These are phyloP conservation scores for Cryptocheilus praepositus DNA, from an alignment of 2,888 invertebrate species.

Conservation along the genomic window DNA sequence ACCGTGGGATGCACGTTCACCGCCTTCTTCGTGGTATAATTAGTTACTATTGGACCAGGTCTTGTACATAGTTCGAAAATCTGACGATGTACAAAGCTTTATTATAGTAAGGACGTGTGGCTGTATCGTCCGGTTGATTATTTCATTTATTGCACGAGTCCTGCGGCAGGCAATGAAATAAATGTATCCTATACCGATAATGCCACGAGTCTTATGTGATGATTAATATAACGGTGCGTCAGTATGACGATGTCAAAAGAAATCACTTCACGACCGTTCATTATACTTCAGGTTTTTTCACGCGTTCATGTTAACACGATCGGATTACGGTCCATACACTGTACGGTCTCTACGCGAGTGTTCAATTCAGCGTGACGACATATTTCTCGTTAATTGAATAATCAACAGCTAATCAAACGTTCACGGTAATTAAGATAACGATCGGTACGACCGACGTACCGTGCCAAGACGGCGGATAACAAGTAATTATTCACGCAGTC, in stretches of 20 bases:
- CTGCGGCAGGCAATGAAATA: too few relatives aligned
- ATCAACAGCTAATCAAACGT: slow-evolving; percentile 52
- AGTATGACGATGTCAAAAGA: too few relatives aligned
- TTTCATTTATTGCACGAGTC: too few relatives aligned
- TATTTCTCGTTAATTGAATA: slow-evolving; percentile 56
- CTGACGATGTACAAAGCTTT: too few relatives aligned
- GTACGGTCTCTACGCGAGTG: slow-evolving; percentile 4
- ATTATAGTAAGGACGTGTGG: too few relatives aligned
- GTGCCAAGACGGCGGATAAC: slow-evolving; percentile 40
- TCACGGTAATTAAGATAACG: slow-evolving; percentile 48
- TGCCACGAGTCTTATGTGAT: too few relatives aligned
- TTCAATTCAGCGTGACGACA: slow-evolving; percentile 53
- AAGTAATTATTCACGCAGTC: slow-evolving; percentile 49
- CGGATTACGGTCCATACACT: not conserved
- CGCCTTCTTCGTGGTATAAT: slow-evolving; percentile 60
- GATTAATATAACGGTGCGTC: too few relatives aligned
- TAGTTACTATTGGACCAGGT: slow-evolving; percentile 50
- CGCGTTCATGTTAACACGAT: not conserved
- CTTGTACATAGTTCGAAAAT: too few relatives aligned
- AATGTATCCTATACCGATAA: too few relatives aligned
- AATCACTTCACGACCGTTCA: too few relatives aligned
- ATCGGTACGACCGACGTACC: slow-evolving; percentile 45
- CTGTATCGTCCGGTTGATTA: too few relatives aligned
- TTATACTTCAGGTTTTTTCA: too few relatives aligned
- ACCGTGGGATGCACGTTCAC: slow-evolving; percentile 51